phyloP scores from a whole-genome alignment of 2,797 vertebrate species.

The Semotilus atromaculatus region DNA sequence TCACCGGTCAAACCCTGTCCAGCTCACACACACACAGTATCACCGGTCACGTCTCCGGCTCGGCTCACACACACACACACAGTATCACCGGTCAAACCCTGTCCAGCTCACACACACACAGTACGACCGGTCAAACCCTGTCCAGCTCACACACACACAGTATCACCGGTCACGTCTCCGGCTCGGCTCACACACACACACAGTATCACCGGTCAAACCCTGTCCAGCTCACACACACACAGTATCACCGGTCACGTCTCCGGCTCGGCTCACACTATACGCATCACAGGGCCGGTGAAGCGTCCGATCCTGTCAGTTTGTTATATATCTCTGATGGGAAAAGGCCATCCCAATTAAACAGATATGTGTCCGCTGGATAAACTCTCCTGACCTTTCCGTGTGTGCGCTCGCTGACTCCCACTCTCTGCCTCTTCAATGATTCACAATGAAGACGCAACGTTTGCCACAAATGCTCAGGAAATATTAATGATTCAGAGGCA shows the following conservation, averaged over 20 bases:
- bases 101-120: too few species aligned
- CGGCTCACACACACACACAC: too few species aligned
- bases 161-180: background rate
- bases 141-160: too few species aligned
- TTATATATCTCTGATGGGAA: slow-evolving; percentile 68
- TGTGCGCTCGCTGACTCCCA: background rate
- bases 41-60: too few species aligned
- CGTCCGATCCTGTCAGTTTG: slow-evolving; percentile 55
- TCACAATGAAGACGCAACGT: background rate
- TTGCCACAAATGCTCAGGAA: background rate
- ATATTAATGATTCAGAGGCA: background rate
- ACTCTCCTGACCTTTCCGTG: slow-evolving; percentile 69
- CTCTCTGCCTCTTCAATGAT: slow-evolving; percentile 9
- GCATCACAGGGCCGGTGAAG: background rate
- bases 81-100: too few species aligned
- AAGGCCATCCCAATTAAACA: slow-evolving; percentile 75
- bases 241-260: background rate
- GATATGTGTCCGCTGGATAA: slow-evolving; percentile 68
- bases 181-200: too few species aligned
- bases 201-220: too few species aligned
- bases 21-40: too few species aligned
- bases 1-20: too few species aligned
- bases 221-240: too few species aligned
- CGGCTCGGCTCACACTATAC: too few species aligned
- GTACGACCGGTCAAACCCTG: too few species aligned